phyloP scores from a whole-genome alignment of 2,113 vertebrate species.

The Mastomys coucha region DNA sequence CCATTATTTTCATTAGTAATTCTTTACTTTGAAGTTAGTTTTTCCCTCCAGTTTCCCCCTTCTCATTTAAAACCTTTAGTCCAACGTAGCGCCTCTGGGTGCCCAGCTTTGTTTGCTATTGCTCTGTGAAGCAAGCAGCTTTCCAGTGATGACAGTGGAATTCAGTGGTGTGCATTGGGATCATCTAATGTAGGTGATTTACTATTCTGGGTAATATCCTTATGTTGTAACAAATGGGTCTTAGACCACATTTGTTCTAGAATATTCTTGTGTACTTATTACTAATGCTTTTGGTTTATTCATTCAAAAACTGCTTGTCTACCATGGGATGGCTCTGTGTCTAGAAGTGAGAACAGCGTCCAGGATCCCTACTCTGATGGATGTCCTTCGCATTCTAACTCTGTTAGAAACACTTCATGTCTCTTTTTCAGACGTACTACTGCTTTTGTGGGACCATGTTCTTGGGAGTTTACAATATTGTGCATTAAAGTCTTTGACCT shows the following conservation, averaged over 20 bases:
- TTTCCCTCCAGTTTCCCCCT: neutral
- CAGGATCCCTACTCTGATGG: neutral
- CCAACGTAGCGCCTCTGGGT: neutral
- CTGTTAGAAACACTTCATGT: constrained; percentile 5
- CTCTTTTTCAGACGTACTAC: neutral
- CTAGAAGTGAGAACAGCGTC: neutral
- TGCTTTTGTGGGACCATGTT: constrained; percentile 32
- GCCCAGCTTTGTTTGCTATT: neutral
- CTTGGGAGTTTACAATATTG: constrained; percentile 29
- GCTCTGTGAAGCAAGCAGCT: constrained; percentile 18
- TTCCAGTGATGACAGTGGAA: neutral
- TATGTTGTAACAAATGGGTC: neutral
- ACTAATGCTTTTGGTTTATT: constrained; percentile 37
- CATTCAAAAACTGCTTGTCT: neutral
- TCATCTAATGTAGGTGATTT: neutral
- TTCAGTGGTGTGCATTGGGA: neutral
- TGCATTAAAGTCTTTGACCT: constrained; percentile 37
- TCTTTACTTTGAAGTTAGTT: constrained; percentile 43
- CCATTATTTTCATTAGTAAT: constrained; percentile 55
- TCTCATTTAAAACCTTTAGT: constrained; percentile 15
- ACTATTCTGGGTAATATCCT: neutral
- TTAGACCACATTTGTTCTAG: neutral
- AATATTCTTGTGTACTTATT: neutral
- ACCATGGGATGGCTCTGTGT: neutral
- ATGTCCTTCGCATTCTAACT: neutral